Base-by-base conservation (phyloP, 2,888 invertebrate genomes). In the Callimorpha dominula region DNA sequence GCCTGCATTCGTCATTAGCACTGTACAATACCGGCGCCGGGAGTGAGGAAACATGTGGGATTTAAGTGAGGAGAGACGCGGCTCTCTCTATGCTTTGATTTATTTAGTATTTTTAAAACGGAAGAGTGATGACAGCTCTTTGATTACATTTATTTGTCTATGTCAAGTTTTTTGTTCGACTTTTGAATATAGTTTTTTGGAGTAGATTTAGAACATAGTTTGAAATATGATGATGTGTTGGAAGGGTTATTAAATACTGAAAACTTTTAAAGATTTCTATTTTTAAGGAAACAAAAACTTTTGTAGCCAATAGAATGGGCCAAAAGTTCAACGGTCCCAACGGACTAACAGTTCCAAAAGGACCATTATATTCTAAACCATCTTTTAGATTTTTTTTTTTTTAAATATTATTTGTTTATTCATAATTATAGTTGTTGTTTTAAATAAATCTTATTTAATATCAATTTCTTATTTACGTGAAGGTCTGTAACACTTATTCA, bases 1-100 rank as follows among this genome's bases (percentile, higher is more conserved):
- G 76, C 65, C 74, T 82, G 84, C 68, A 74, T 62, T 65, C 65
- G 76, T 82, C 82, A 82, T 81, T 75, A 82, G 65, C 76, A 63
- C 46, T 20, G 43, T 46, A 52, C 20, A 65, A 68, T 8, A 49
- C 1, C 40, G 20, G 20, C 40, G 42, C 20, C 11, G 7, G n/a
- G 40, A 69, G 68, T 54, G 15, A 14, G 60, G 54, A 76, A 76
- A 78, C 72, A 77, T 71, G 72, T 20, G 76, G 76, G 43, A n/a
- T 8, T 5, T 12, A 17, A 69, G 17, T 63, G 54, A 49, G 42
- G 42, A 60, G 60, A n/a, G 65, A 63, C 50, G n/a, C 64, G 62
- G 49, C 5, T 0, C 1, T 12, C 46, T 4, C 11, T 20, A 49
- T 20, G 15, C 40, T 71, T 54, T 60, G 57, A 68, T 73, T 74